Percentiles rank a stretch among this genome's conserved stretches.
These are phyloP conservation scores for Patagioenas fasciata DNA, from an alignment of 2,113 vertebrate genomes.

Conservation along the genomic window DNA sequence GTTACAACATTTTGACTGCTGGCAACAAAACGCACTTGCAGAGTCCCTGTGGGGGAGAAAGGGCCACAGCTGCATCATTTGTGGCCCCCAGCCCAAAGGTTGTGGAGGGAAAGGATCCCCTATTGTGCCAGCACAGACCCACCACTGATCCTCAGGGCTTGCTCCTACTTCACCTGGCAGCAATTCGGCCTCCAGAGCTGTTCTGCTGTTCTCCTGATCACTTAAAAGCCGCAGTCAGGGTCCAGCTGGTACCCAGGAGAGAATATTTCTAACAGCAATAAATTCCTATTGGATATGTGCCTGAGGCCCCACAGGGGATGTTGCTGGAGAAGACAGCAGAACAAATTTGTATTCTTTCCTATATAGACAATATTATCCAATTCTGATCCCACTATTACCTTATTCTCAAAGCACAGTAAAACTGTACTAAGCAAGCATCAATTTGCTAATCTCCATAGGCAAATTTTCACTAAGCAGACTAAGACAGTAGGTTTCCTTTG, in stretches of 20 bases:
- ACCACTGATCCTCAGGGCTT: neutral
- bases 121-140: neutral
- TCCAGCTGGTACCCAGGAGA: neutral
- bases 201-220: neutral
- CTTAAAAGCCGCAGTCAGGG: neutral
- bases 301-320: neutral
- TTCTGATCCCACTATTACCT: neutral
- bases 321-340: neutral
- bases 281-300: neutral
- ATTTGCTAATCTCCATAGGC: constrained; percentile 4
- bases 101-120: neutral
- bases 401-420: neutral
- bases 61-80: neutral
- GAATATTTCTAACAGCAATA: neutral
- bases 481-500: neutral
- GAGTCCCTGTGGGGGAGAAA: neutral
- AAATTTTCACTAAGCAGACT: constrained; percentile 23
- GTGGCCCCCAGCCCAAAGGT: neutral
- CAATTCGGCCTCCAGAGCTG: neutral
- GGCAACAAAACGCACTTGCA: neutral
- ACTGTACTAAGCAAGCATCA: neutral
- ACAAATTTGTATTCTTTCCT: neutral
- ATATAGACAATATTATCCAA: neutral
- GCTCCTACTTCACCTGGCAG: neutral
- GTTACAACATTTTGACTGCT: neutral